phyloP scores from a whole-genome alignment of 1,140 invertebrate species.

The Pectinophora gossypiella region DNA sequence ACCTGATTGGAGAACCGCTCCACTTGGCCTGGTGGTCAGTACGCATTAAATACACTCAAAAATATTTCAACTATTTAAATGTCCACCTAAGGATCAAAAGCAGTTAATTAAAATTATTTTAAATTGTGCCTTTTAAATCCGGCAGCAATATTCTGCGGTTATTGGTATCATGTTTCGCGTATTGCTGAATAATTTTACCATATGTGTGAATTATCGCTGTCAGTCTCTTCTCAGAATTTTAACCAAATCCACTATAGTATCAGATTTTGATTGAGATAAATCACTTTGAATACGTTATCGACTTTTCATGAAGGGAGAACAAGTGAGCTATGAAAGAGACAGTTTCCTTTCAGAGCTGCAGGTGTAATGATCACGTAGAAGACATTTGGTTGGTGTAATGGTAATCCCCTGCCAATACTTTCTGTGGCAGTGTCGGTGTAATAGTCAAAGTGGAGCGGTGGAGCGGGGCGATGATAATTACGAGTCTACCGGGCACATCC shows the following conservation, averaged over 20 bases:
- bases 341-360: not conserved
- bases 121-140: conserved; percentile 43
- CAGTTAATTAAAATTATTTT: conserved; percentile 58
- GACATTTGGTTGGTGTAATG: not conserved
- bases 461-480: conserved; percentile 37
- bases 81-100: conserved; percentile 34
- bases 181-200: conserved; percentile 1
- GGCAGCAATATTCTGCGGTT: conserved; percentile 56
- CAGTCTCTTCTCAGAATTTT: not conserved
- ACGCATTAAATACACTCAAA: conserved; percentile 37
- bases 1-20: conserved; percentile 16
- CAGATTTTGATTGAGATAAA: no score
- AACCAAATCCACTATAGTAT: not conserved
- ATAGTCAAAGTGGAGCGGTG: not conserved
- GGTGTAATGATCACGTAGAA: not conserved
- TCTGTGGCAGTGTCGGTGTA: not conserved
- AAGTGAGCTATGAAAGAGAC: no score
- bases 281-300: no score
- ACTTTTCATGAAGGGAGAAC: no score
- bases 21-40: conserved; percentile 11
- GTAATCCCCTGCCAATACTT: not conserved
- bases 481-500: conserved; percentile 51
- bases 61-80: conserved; percentile 38
- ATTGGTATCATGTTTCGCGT: conserved; percentile 42
- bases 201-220: not conserved